Conservation (phyloP, 2,797 vertebrate species). For the Streptopelia turtur region DNA sequence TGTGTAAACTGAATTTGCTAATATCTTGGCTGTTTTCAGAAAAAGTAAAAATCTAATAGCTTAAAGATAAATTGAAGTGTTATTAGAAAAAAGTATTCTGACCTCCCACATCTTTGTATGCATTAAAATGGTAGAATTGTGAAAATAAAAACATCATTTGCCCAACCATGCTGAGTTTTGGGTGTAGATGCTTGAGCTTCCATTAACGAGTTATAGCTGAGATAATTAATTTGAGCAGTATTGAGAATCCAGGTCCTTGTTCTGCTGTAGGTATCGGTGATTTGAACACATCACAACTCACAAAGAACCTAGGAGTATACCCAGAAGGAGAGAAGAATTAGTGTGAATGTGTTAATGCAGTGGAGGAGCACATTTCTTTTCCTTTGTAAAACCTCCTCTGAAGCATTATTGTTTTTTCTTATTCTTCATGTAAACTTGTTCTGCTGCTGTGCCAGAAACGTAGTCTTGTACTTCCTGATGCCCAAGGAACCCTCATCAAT, state of each 20-base stretch:
- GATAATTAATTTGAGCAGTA: background rate
- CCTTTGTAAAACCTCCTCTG: background rate
- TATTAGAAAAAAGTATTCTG: background rate
- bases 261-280: background rate
- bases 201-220: background rate
- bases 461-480: background rate
- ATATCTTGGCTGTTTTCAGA: background rate
- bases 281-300: background rate
- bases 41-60: background rate
- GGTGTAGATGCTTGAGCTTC: background rate
- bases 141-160: background rate
- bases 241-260: background rate
- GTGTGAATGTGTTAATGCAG: background rate
- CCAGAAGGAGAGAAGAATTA: background rate
- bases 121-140: background rate
- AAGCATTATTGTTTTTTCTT: background rate
- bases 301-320: background rate
- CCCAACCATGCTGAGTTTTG: rapidly evolving
- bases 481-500: background rate
- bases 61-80: background rate
- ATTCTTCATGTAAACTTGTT: background rate
- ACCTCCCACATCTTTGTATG: background rate
- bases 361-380: background rate
- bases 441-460: background rate
- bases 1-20: background rate